phyloP scores from a whole-genome alignment of 2,797 vertebrate species.

The Mormyrus proboscirostris region DNA sequence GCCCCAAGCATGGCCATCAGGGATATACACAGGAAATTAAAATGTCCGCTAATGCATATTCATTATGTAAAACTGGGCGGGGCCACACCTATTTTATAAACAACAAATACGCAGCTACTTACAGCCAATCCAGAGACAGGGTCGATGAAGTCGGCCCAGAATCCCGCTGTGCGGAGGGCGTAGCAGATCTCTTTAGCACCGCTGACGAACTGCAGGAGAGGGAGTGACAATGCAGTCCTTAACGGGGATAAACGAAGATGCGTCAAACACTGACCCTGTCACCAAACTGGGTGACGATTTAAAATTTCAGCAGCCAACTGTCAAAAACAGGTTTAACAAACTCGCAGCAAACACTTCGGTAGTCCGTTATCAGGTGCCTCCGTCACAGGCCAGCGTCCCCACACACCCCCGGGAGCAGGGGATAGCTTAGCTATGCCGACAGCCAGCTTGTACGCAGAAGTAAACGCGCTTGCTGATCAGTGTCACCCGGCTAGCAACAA shows the following conservation, averaged over 20 bases:
- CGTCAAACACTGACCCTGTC: background rate
- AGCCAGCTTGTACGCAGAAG: background rate
- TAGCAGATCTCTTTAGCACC: conserved; percentile 87
- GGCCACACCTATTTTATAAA: background rate
- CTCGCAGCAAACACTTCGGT: background rate
- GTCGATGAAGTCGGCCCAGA: conserved; percentile 95
- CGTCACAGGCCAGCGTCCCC: background rate
- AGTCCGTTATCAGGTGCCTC: background rate
- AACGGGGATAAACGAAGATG: background rate
- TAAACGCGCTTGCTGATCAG: background rate
- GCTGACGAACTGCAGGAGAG: conserved; percentile 68
- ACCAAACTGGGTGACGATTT: background rate
- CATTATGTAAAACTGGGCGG: background rate
- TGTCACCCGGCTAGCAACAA: background rate
- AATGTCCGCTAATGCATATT: background rate
- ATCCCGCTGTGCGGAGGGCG: conserved; percentile 74
- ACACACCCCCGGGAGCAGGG: background rate
- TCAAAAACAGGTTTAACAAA: background rate
- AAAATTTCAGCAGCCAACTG: background rate
- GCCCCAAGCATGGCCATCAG: background rate
- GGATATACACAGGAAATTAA: background rate
- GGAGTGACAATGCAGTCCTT: background rate
- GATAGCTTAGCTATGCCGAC: background rate
- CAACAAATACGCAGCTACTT: conserved; percentile 47
- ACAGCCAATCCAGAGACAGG: conserved; percentile 87